Evolutionary conservation across 2,113 vertebrate species (phyloP), one percentile per base, ranked within the genome.

Genomic region (Orientallactaga bullata): DNA sequence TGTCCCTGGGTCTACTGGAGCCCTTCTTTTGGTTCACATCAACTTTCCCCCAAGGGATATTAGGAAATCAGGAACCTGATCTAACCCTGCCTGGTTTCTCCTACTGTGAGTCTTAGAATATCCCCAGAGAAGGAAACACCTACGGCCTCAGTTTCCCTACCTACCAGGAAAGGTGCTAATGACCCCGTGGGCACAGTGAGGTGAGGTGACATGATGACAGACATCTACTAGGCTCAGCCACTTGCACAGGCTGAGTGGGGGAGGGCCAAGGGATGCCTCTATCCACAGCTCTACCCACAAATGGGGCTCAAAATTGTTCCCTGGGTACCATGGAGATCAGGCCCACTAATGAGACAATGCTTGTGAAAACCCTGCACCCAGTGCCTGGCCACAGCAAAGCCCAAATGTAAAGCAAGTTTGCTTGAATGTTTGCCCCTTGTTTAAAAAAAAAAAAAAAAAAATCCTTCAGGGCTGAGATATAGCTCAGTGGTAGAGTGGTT

Each of bases 1-100:
- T 10, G 5, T 3, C 18, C 30, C 26, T 23, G 47, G 18, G 61
- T 61, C 35, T 1, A 37, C 47, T 39, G 0, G 4, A 0, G 3
- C 20, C 26, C 72, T 68, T 61, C 7, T 5, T 60, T 42, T 72
- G 73, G 55, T 85, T 18, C 37, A 26, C 4, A 1, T 21, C 58
- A 39, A 0, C n/a, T 8, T 68, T n/a, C 32, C 61, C 47, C 61
- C 16, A 3, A 42, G 28, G 28, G 4, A 51, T 4, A 51, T 8
- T 12, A 47, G 60, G 23, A 20, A 66, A 32, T 10, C 32, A 28
- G 35, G 26, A 13, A 37, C 20, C 28, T 24, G n/a, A 5, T 30
- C 18, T n/a, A 28, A 10, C 30, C 65, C 20, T 2, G 1, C 10
- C 21, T 51, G 39, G 3, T 28, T 35, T 12, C 5, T 15, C 2